A percentile compares a stretch with the other conserved stretches of the same genome.
Conservation (phyloP, 2,888 invertebrate species). For the Eupithecia vulgata region DNA sequence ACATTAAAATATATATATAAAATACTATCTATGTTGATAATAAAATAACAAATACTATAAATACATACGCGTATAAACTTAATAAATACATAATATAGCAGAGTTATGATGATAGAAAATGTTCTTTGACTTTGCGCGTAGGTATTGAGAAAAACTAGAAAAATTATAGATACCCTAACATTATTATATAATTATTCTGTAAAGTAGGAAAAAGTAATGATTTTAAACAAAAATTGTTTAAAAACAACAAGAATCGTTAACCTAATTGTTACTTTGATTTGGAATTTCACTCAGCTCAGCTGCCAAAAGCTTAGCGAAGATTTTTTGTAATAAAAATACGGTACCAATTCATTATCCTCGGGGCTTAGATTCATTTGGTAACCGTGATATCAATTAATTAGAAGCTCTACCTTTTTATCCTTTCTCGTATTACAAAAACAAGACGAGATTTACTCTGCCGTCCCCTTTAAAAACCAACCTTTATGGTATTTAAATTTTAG, state of each 20-base stretch:
- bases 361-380: slow-evolving; percentile 36
- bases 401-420: slow-evolving; percentile 49
- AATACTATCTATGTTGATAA: too few relatives aligned
- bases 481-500: slow-evolving; percentile 39
- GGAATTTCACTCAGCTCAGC: slow-evolving; percentile 1
- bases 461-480: slow-evolving; percentile 25
- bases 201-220: too few relatives aligned
- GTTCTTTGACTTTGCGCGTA: too few relatives aligned
- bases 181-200: too few relatives aligned
- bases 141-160: too few relatives aligned
- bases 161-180: too few relatives aligned
- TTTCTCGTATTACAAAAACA: slow-evolving; percentile 51
- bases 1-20: too few relatives aligned
- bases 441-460: slow-evolving; percentile 24
- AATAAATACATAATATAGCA: too few relatives aligned
- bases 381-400: slow-evolving; percentile 48
- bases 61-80: too few relatives aligned
- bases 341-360: slow-evolving; percentile 32
- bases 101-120: too few relatives aligned
- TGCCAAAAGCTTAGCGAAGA: slow-evolving; percentile 15
- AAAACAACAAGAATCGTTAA: neutral
- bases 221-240: neutral
- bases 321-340: slow-evolving; percentile 31
- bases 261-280: neutral
- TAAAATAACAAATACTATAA: too few relatives aligned